These are phyloP conservation scores for Cephus pulcher DNA, from an alignment of 2,888 invertebrate genomes.

Conservation along the genomic window DNA sequence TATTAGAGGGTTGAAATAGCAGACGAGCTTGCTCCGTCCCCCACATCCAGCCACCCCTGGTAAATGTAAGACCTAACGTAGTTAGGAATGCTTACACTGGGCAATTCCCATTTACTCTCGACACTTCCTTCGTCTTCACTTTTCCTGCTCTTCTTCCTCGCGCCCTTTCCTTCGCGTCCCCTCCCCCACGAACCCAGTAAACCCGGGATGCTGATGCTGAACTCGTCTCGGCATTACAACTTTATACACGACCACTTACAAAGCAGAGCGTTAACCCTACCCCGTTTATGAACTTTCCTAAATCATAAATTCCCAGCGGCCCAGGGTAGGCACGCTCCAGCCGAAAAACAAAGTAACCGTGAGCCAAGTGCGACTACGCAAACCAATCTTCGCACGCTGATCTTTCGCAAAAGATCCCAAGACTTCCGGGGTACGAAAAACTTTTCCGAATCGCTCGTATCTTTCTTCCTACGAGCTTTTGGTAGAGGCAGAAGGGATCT, in stretches of 20 bases:
- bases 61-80: slow-evolving; percentile 38
- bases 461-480: not conserved
- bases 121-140: slow-evolving; percentile 13
- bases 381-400: not conserved
- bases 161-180: not conserved
- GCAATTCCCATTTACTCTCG: slow-evolving; percentile 19
- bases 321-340: not conserved
- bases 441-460: not conserved
- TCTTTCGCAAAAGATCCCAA: not conserved
- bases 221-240: not conserved
- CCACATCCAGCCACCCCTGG: slow-evolving; percentile 11
- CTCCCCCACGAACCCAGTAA: not conserved
- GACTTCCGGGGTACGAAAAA: not conserved
- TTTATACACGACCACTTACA: not conserved
- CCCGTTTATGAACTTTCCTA: not conserved
- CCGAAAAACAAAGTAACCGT: not conserved
- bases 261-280: not conserved
- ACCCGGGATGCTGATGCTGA: not conserved
- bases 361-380: not conserved
- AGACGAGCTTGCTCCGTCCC: not conserved
- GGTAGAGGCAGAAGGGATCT: not conserved
- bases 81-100: slow-evolving; percentile 28
- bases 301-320: not conserved
- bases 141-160: not conserved
- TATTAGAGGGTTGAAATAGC: not conserved